Base-by-base conservation (phyloP, 2,113 vertebrate genomes). In the Notiomystis cincta region DNA sequence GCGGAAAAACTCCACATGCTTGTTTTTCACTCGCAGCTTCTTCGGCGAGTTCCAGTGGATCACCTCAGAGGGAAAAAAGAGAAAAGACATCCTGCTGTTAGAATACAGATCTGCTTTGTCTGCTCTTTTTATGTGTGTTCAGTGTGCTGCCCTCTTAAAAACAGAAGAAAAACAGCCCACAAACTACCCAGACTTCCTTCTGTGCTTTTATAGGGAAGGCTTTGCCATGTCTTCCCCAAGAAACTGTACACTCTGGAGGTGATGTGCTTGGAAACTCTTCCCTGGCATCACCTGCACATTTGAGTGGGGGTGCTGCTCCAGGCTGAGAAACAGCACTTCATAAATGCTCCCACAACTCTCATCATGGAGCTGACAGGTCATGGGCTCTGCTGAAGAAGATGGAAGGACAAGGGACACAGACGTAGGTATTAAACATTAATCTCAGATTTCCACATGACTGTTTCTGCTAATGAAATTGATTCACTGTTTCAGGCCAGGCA, bases 11-110 rank as follows among this genome's bases (percentile, higher is more conserved):
- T 99, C 99, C 64, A 99, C 99, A 0, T 99, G 99, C 93, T 99
- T 99, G 98, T 99, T 99, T 97, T 99, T 99, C 75, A 99, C 99
- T 35, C 99, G 98, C 10, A 99, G 98, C 92, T 99, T 99, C 98
- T 99, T 99, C 7, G 99, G 99, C 25, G 99, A 99, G 97, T 99
- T 99, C 99, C 99, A 99, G 97, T 99, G 99, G 96, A 99, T 99
- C 82, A 99, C 99, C 99, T 99, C 97, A 62, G 17, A 69, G 45
- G 38, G 53, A 89, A 76, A 45, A 83, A 58, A n/a, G 56, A 66
- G 54, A 85, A 82, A 64, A 91, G 15, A 91, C 57, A 72, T 72
- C 35, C 86, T 94, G 67, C 33, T 9, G 90, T 97, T 95, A 97
- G 80, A 87, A 95, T 14, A 64, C 22, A 84, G 50, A 72, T 75